Base-by-base conservation (phyloP, 1,140 invertebrate species). In the Gryon sp. region DNA sequence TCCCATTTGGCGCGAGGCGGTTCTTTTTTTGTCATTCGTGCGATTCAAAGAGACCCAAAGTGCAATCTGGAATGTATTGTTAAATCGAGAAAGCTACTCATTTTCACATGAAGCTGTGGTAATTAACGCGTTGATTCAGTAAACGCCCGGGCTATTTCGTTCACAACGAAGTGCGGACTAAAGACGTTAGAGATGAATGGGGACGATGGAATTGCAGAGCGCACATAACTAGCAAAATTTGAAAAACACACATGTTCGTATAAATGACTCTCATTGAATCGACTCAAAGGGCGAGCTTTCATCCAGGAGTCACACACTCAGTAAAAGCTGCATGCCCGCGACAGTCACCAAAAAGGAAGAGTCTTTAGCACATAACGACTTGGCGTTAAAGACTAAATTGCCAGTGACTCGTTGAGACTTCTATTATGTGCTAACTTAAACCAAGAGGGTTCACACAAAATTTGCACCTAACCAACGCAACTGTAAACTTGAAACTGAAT, bases 101-200 rank as follows among this genome's bases (percentile, higher is more conserved):
- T 81, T 81, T 79, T 80, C 72, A 32, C 68, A 52, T 69, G 72
- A 78, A 74, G 73, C 72, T 32, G 55, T 59, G 76, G 76, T 77
- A 81, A 81, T 81, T 81, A 81, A 69, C 69, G 78, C 53, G 43
- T 48, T 75, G 78, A 76, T 80, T 81, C 78, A 80, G 12, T 30
- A 41, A 41, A 32, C 45, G 34, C 2, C 43, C n/a, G 65, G 36
- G 32, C 20, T 55, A 62, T 72, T 50, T 48, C 40, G 68, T 50
- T 53, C 68, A 50, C 57, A 60, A 63, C 59, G 69, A 73, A 62
- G 57, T 55, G n/a, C n/a, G 48, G 57, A 59, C 60, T 65, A 74
- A 74, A 65, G 26, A 41, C 43, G 60, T 74, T 74, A 74, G 60
- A 18, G 22, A 28, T 48, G 70, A 66, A 66, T 66, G 70, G 41